A percentile compares a stretch with the other conserved stretches of the same genome.
phyloP scores from a whole-genome alignment of 1,140 invertebrate species.

The Paraescarpia echinospica region DNA sequence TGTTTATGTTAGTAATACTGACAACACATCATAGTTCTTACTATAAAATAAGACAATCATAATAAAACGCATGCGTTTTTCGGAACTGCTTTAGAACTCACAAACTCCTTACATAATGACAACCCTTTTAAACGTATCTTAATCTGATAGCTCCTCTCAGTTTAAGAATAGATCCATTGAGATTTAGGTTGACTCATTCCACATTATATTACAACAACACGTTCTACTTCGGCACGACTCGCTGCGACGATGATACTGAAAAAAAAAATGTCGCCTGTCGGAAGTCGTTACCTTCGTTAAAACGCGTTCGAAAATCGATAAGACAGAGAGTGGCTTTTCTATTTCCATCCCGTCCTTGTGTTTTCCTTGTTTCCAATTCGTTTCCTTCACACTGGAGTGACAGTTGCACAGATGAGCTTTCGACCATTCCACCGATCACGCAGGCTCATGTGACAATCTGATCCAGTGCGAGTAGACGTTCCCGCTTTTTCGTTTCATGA shows the following conservation, averaged over 20 bases:
- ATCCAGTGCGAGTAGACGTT: not conserved
- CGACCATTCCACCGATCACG: not conserved
- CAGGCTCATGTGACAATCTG: not conserved
- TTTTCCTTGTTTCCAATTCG: not conserved
- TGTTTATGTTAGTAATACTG: not conserved
- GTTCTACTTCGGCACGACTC: not conserved
- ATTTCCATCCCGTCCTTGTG: not conserved
- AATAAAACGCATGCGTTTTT: not conserved
- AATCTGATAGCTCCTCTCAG: not conserved
- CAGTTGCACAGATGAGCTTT: not conserved
- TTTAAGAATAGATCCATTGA: not conserved
- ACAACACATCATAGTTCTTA: not conserved
- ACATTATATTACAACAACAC: not conserved
- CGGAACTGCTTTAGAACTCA: not conserved
- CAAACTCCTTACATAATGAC: not conserved
- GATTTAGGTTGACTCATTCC: not conserved
- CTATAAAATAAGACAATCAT: not conserved
- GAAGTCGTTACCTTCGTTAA: not conserved
- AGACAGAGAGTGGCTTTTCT: not conserved
- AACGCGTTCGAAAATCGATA: conserved; percentile 5
- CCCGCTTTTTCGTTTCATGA: not conserved
- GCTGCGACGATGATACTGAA: not conserved
- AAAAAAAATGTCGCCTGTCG: not conserved
- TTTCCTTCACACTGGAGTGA: not conserved
- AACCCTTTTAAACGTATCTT: not conserved